Evolutionary conservation across 2,888 invertebrate genomes (phyloP).

Genomic region (Luperina testacea): DNA sequence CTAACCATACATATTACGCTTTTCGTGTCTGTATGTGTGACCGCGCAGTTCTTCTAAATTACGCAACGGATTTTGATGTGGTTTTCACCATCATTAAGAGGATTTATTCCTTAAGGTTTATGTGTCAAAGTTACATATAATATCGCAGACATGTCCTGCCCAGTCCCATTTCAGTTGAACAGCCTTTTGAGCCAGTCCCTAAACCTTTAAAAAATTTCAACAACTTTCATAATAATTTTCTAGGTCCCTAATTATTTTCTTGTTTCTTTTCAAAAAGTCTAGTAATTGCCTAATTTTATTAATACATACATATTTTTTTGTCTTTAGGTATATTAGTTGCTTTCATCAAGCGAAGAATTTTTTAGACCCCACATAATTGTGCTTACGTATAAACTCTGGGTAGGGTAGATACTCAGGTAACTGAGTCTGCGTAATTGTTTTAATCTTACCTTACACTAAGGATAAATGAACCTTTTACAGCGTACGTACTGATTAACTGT

Average conservation of each 20-base stretch:
- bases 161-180: no score
- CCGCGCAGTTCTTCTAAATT: not conserved
- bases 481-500: not conserved
- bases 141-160: no score
- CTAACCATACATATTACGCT: no score
- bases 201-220: not conserved
- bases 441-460: constrained; percentile 5
- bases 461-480: constrained; percentile 23
- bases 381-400: not conserved
- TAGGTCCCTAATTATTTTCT: not conserved
- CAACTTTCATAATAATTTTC: not conserved
- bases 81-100: not conserved
- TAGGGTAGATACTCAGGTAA: not conserved
- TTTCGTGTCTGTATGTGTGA: no score
- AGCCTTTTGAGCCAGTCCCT: no score
- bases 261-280: not conserved
- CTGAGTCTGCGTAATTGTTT: not conserved
- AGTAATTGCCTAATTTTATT: not conserved
- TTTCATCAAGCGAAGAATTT: not conserved
- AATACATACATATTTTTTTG: constrained; percentile 10
- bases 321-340: constrained; percentile 3
- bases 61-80: not conserved
- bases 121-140: no score
- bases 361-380: not conserved
- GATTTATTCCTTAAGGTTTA: not conserved